Percentiles rank a stretch among this genome's conserved stretches.
Conservation (phyloP, 2,797 vertebrate species). For the Microhierax caerulescens region DNA sequence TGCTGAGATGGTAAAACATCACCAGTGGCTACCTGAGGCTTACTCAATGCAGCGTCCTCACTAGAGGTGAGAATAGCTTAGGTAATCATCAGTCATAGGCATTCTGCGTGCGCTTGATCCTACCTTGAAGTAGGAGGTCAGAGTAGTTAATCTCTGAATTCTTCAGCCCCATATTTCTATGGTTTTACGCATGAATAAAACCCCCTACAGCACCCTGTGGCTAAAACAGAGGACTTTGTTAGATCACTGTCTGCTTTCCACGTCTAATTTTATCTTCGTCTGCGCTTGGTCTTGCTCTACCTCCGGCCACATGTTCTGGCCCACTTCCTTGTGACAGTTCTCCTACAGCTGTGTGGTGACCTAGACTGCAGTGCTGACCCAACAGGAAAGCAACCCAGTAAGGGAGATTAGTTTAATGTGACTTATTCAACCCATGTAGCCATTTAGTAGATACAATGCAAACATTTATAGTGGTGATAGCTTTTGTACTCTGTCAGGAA, state of each 20-base stretch:
- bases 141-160: neutral
- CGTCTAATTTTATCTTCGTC: conserved; percentile 33
- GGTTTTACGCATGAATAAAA: neutral
- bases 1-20: neutral
- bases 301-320: conserved; percentile 30
- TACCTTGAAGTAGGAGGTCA: neutral
- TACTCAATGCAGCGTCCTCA: neutral
- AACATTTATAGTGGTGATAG: neutral
- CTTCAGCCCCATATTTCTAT: neutral
- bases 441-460: neutral
- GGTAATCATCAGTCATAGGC: neutral
- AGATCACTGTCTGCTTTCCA: neutral
- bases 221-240: neutral
- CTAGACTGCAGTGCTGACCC: neutral
- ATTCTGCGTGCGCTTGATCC: fast-evolving
- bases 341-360: conserved; percentile 41
- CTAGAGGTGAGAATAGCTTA: neutral
- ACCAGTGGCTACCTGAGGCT: neutral
- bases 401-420: neutral
- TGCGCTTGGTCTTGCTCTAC: conserved; percentile 8
- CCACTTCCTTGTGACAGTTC: conserved; percentile 26
- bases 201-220: neutral
- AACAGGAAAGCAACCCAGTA: conserved; percentile 18
- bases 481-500: neutral
- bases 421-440: neutral